Percentiles rank a stretch among this genome's conserved stretches.
Evolutionary conservation across 2,888 invertebrate species (phyloP).

Genomic region (Ecliptopera silaceata): DNA sequence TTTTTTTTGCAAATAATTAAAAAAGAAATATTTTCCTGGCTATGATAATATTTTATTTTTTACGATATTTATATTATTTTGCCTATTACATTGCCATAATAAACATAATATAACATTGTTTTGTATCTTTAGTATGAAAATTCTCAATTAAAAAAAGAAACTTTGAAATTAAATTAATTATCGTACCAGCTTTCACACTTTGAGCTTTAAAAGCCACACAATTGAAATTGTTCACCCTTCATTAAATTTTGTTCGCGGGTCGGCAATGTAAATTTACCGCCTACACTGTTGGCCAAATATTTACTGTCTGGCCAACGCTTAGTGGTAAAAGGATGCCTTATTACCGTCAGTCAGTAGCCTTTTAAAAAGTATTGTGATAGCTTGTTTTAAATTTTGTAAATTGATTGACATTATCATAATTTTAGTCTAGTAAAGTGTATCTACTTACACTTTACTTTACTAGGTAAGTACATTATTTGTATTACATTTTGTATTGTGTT

Average conservation of each 20-base stretch:
- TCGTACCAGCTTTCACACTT: neutral
- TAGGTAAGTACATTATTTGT: no score
- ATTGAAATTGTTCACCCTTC: constrained; percentile 15
- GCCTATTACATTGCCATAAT: no score
- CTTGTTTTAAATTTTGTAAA: no score
- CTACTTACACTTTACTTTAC: no score
- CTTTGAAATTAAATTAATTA: neutral
- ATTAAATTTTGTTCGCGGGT: constrained; percentile 40
- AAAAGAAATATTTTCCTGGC: neutral
- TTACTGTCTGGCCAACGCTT: constrained; percentile 31
- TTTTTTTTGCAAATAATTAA: neutral
- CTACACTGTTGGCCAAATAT: constrained; percentile 41
- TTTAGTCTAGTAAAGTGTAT: neutral
- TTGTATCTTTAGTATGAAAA: neutral
- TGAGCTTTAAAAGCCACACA: neutral
- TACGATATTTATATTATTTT: no score
- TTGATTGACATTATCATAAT: no score
- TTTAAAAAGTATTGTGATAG: neutral
- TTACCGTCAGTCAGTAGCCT: neutral
- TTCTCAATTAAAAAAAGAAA: neutral
- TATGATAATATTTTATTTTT: no score
- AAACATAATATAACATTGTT: no score
- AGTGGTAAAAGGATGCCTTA: constrained; percentile 15
- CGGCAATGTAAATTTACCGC: constrained; percentile 45
- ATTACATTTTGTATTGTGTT: no score